Evolutionary conservation across 2,797 vertebrate genomes (phyloP).

Genomic region (Oophaga sylvatica): DNA sequence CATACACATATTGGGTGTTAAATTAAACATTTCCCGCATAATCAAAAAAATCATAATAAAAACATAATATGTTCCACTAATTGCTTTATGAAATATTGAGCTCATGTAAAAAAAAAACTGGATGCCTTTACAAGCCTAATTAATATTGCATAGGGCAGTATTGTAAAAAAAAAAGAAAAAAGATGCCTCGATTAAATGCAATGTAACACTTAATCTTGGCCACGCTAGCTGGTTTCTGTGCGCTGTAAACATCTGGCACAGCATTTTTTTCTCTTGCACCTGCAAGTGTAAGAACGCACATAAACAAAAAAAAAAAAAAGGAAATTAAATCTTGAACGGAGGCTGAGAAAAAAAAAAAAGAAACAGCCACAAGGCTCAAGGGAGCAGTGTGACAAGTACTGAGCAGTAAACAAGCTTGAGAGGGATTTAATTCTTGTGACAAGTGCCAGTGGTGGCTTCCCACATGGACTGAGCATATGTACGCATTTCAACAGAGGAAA

Average conservation of each 20-base stretch:
- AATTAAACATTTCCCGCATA: conserved; percentile 51
- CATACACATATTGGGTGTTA: conserved; percentile 57
- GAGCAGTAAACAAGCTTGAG: conserved; percentile 82
- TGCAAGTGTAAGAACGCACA: conserved; percentile 76
- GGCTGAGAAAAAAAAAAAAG: conserved; percentile 64
- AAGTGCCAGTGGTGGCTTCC: conserved; percentile 77
- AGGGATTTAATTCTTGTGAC: conserved; percentile 83
- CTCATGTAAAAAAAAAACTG: conserved; percentile 54
- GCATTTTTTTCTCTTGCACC: conserved; percentile 73
- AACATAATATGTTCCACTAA: conserved; percentile 58
- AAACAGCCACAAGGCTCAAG: conserved; percentile 76
- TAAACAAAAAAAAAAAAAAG: conserved; percentile 72
- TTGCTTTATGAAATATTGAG: conserved; percentile 61
- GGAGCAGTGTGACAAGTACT: conserved; percentile 79
- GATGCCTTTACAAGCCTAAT: conserved; percentile 66
- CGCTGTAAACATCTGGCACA: conserved; percentile 75
- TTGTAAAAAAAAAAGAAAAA: conserved; percentile 55
- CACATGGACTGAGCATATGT: conserved; percentile 76
- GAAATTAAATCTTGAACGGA: conserved; percentile 76
- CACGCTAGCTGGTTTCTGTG: conserved; percentile 67
- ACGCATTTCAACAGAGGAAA: conserved; percentile 71
- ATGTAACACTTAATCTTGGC: conserved; percentile 73
- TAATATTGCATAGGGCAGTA: conserved; percentile 64
- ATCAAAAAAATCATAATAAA: conserved; percentile 30
- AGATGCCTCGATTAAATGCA: conserved; percentile 61